Conservation (phyloP, 2,888 invertebrate genomes). For the Dolomedes plantarius region DNA sequence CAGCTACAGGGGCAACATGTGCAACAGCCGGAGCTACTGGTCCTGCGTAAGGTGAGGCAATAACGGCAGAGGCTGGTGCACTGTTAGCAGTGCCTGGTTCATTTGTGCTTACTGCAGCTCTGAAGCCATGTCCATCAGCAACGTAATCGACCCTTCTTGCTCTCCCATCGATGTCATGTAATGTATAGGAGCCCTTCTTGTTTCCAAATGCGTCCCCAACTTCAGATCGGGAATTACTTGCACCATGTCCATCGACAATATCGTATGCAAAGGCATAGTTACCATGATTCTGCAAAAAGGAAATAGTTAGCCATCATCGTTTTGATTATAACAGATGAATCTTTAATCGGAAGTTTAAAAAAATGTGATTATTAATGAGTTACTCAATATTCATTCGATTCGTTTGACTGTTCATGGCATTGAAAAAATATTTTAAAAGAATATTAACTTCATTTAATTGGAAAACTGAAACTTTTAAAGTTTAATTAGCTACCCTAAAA, state of each 20-base stretch:
- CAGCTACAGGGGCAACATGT: not conserved
- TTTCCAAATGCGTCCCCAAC: not conserved
- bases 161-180: not conserved
- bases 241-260: slow-evolving; percentile 52
- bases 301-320: no score
- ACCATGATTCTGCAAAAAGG: slow-evolving; percentile 21
- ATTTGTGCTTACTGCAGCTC: not conserved
- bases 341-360: no score
- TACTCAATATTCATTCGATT: no score
- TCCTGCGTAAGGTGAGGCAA: not conserved
- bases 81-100: slow-evolving; percentile 3
- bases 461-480: no score
- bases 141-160: not conserved
- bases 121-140: not conserved
- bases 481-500: no score
- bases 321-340: no score
- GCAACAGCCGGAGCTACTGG: not conserved
- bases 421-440: no score
- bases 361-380: no score
- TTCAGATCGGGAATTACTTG: slow-evolving; percentile 6
- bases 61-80: slow-evolving; percentile 11
- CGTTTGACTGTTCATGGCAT: no score
- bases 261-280: slow-evolving; percentile 60
- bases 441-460: no score
- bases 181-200: not conserved